Conservation (phyloP, 2,888 invertebrate genomes). For the Hyposoter dolosus region DNA sequence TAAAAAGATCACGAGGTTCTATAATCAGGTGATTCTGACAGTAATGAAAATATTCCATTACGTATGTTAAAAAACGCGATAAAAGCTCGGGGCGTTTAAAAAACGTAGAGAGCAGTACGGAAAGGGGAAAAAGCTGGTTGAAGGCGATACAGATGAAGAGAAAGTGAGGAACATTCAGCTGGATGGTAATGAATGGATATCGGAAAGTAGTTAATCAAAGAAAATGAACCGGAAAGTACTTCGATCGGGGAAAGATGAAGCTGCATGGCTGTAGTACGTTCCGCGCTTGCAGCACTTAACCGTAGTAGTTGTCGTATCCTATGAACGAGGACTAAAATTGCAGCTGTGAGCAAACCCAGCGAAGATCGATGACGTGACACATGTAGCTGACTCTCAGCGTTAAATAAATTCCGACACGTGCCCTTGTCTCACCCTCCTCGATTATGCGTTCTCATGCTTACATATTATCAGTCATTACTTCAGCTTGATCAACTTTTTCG, state of each 20-base stretch:
- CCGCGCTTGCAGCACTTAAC: slow-evolving; percentile 19
- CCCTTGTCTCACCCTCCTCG: neutral
- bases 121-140: neutral
- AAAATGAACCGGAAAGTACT: slow-evolving; percentile 65
- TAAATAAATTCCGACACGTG: slow-evolving; percentile 43
- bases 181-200: slow-evolving; percentile 63
- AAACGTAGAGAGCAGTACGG: neutral
- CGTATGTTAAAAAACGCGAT: neutral
- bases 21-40: neutral
- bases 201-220: slow-evolving; percentile 66
- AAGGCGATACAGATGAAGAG: neutral
- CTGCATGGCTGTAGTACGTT: slow-evolving; percentile 62
- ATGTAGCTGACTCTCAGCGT: slow-evolving; percentile 50
- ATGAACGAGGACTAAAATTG: slow-evolving; percentile 55
- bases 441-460: neutral
- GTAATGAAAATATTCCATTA: neutral
- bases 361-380: slow-evolving; percentile 66
- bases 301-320: slow-evolving; percentile 38
- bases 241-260: slow-evolving; percentile 69
- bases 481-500: neutral
- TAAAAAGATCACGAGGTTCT: neutral
- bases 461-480: neutral
- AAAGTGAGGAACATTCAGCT: neutral
- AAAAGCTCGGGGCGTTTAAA: neutral
- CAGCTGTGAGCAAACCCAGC: slow-evolving; percentile 50